phyloP scores from a whole-genome alignment of 2,888 invertebrate species.

The Boloria euphrosyne region DNA sequence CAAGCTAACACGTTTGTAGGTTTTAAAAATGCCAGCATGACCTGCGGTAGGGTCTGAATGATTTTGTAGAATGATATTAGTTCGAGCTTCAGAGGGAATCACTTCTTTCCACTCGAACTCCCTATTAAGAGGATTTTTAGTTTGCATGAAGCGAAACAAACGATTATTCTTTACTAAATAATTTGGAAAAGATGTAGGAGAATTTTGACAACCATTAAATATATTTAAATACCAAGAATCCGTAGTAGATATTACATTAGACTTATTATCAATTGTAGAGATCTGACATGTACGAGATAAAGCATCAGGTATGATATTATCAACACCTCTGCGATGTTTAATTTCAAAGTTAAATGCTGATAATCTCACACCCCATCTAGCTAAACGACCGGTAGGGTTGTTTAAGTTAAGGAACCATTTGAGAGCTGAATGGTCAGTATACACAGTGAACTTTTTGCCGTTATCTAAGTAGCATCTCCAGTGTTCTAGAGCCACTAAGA shows the following conservation, averaged over 20 bases:
- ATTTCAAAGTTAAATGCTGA: constrained; percentile 42
- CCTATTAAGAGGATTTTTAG: constrained; percentile 35
- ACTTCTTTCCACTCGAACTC: constrained; percentile 41
- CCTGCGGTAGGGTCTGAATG: constrained; percentile 32
- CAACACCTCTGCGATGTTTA: constrained; percentile 41
- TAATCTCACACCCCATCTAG: constrained; percentile 45
- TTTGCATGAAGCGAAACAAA: constrained; percentile 31
- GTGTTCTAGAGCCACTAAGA: constrained; percentile 32
- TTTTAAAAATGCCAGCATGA: constrained; percentile 42
- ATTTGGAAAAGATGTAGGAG: constrained; percentile 28
- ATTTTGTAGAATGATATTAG: constrained; percentile 23
- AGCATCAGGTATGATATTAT: constrained; percentile 44
- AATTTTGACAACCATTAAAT: constrained; percentile 31
- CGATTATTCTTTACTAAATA: constrained; percentile 25
- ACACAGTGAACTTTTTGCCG: background rate
- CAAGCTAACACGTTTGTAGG: constrained; percentile 35
- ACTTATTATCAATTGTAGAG: too few relatives aligned
- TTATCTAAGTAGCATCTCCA: constrained; percentile 14
- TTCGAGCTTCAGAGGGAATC: constrained; percentile 34
- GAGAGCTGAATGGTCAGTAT: background rate
- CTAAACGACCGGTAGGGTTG: constrained; percentile 43
- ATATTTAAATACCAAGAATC: constrained; percentile 41
- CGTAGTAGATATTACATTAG: constrained; percentile 4
- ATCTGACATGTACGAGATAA: constrained; percentile 37
- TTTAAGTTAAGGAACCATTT: constrained; percentile 35